Percentiles rank a stretch among this genome's conserved stretches.
Evolutionary conservation across 1,140 invertebrate species (phyloP).

Genomic region (Melitaea cinxia): DNA sequence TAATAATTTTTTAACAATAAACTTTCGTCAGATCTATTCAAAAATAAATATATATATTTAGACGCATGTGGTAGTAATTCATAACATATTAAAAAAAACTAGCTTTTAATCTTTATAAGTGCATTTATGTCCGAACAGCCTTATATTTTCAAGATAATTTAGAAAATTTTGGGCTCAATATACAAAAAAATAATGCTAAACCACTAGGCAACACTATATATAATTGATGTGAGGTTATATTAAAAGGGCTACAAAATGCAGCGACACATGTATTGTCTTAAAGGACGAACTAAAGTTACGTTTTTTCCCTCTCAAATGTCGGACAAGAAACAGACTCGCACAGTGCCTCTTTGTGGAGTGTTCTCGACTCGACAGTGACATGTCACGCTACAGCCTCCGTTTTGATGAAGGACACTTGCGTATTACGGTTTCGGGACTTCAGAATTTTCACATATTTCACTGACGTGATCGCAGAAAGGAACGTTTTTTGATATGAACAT

Average conservation of each 20-base stretch:
- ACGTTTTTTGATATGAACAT: neutral
- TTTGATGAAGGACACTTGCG: conserved; percentile 26
- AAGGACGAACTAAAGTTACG: neutral
- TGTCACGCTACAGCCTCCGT: conserved; percentile 16
- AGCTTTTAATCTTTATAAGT: too few relatives aligned
- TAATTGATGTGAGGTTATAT: neutral
- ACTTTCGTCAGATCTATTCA: too few relatives aligned
- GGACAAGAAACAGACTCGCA: conserved; percentile 30
- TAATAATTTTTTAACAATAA: too few relatives aligned
- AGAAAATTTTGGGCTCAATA: too few relatives aligned
- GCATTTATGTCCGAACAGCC: too few relatives aligned
- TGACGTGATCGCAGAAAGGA: neutral
- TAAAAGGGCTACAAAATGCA: neutral
- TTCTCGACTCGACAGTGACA: conserved; percentile 31
- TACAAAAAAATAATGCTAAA: too few relatives aligned
- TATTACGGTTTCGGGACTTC: conserved; percentile 10
- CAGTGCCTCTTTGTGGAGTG: conserved; percentile 32
- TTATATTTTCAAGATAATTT: too few relatives aligned
- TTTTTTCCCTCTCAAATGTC: conserved; percentile 22
- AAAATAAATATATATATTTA: too few relatives aligned
- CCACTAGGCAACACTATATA: too few relatives aligned
- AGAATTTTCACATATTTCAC: conserved; percentile 1
- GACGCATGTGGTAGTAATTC: too few relatives aligned
- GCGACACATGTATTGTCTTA: neutral
- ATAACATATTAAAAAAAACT: too few relatives aligned